These are phyloP conservation scores for Mythimna pallens DNA, from an alignment of 2,888 invertebrate species.

Conservation along the genomic window DNA sequence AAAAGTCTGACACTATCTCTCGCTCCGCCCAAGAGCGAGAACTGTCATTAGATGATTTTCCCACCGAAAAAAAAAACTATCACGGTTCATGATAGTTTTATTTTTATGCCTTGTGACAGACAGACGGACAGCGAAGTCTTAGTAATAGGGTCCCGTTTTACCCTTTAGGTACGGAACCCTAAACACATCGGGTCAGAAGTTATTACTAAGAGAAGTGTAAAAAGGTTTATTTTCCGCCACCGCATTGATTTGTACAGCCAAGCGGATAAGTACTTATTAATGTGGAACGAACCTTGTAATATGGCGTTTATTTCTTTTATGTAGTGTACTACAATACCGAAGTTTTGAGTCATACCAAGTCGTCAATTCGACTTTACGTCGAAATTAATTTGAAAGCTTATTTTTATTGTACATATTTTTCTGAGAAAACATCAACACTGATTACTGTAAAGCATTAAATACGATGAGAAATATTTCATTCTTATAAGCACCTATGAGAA, in stretches of 20 bases:
- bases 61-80: too few species aligned
- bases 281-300: slow-evolving; percentile 44
- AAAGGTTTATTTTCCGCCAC: slow-evolving; percentile 7
- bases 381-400: slow-evolving; percentile 34
- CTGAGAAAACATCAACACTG: slow-evolving; percentile 7
- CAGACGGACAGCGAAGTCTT: too few species aligned
- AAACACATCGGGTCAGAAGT: slow-evolving; percentile 3
- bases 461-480: neutral
- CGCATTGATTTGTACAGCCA: slow-evolving; percentile 15
- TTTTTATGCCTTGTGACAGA: too few species aligned
- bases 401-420: neutral
- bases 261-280: slow-evolving; percentile 34
- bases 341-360: slow-evolving; percentile 36
- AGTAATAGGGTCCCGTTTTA: too few species aligned
- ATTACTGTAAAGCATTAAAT: slow-evolving; percentile 11
- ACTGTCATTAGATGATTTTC: too few species aligned
- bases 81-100: too few species aligned
- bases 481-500: neutral
- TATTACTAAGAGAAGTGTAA: slow-evolving; percentile 3
- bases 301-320: slow-evolving; percentile 32
- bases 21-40: too few species aligned
- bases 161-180: too few species aligned
- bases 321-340: slow-evolving; percentile 7
- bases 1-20: too few species aligned
- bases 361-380: slow-evolving; percentile 28